Evolutionary conservation across 2,113 vertebrate genomes (phyloP), one percentile per base, ranked within the genome.

Genomic region (Macquaria ambigua): DNA sequence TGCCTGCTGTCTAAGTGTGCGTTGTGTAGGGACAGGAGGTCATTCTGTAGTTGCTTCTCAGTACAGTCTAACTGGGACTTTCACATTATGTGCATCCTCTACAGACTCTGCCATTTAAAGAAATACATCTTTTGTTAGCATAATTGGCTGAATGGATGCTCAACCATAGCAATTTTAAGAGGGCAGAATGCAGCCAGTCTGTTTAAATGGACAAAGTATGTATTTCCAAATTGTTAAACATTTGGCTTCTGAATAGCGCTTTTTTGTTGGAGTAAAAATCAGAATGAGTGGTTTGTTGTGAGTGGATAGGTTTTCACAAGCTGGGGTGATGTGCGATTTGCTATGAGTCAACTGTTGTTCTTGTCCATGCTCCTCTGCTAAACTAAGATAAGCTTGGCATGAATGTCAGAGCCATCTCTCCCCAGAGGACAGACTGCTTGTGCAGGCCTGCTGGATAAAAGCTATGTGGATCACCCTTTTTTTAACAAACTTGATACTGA

Each of bases 71-170:
- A 82, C 81, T 59, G 48, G 64, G 72, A 87, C 88, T 77, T 64
- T 53, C 73, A 74, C 88, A 89, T 93, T 90, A 89, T 92, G 67
- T 84, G 76, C 90, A 82, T 85, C 90, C 78, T 88, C 88, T 76
- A 84, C 86, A 81, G 84, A 34, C 55, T 53, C 46, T 37, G 72
- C 84, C 78, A 78, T 85, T 87, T 64, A 81, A 93, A 89, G 18
- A 95, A 94, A 92, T 87, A 89, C 90, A 92, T 90, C 91, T 90
- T 94, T 93, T 95, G 93, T 96, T 93, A n/a, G 76, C 28, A 61
- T 78, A 81, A 93, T 92, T 93, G 89, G 70, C 75, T 25, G 72
- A 82, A 93, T 90, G 87, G 84, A 77, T 82, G 89, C 87, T 88
- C 69, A 82, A 82, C 79, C 87, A 64, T 64, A 56, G 83, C 86